Conservation (phyloP, 2,113 vertebrate genomes). For the Micronisus gabar region DNA sequence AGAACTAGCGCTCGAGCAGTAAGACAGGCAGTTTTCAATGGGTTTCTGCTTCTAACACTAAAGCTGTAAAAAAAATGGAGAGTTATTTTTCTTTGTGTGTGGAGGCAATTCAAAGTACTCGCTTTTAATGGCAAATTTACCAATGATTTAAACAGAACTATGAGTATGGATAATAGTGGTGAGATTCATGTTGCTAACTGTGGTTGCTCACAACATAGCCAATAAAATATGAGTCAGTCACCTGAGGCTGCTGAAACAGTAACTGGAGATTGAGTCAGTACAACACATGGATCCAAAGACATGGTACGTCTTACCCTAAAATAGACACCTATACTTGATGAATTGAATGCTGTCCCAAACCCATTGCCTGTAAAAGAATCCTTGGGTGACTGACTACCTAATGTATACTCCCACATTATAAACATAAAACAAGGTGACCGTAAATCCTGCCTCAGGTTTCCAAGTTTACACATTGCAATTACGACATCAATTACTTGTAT, state of each 20-base stretch:
- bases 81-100: not conserved
- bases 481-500: not conserved
- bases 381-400: not conserved
- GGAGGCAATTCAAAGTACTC: not conserved
- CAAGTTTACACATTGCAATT: not conserved
- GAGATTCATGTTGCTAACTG: rapidly evolving
- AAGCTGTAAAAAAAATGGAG: not conserved
- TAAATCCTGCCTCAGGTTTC: not conserved
- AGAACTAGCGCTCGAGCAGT: not conserved
- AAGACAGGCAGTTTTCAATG: not conserved
- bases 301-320: not conserved
- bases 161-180: not conserved
- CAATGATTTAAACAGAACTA: not conserved
- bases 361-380: not conserved
- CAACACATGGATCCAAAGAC: not conserved
- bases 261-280: not conserved
- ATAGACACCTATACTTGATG: not conserved
- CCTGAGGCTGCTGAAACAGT: not conserved
- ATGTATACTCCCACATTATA: not conserved
- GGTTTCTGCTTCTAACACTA: not conserved
- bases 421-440: not conserved
- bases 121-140: not conserved
- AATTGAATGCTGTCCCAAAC: not conserved
- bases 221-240: not conserved
- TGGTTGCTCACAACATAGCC: not conserved